Base-by-base conservation (phyloP, 30 jellyfish, hydroid and myxozoan genomes). In the Rhopilema esculentum region DNA sequence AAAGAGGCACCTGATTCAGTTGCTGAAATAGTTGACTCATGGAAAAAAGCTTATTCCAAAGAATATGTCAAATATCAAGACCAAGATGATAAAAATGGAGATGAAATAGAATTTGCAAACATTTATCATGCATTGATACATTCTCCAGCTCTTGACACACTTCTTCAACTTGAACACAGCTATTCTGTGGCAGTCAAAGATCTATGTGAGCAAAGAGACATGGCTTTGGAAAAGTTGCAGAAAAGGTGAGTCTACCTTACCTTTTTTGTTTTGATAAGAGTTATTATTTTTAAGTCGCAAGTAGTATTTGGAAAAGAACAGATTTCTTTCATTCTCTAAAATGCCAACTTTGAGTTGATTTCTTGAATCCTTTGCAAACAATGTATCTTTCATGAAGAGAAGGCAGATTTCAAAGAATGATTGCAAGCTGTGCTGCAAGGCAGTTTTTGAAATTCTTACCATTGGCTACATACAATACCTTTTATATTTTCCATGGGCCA, bases 91-190 rank as follows among this genome's bases (percentile, higher is more conserved):
- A 77, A 62, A 24, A 33, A 66, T 73, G 86, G 65, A 29, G 92
- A 78, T 66, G 94, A 87, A 22, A 73, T 64, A 80, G 96, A 88
- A 18, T 94, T 95, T 86, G 70, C 98, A 57, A 88, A 80, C 66
- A 77, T 94, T 72, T 94, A 94, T 75, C 97, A 94, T 81, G 84
- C 94, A 8, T 65, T 94, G 67, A 94, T 94, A 32, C 98, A 94
- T 67, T 94, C 98, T 0, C 98, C 98, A 30, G 98, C 98, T 0
- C 77, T 94, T n/a, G 98, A 94, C 25, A 81, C 96, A 17, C 88
- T 94, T 30, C 74, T 94, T 16, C 97, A 88, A 65, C 81, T 94
- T 21, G 98, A 94, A 66, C 97, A 94, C 77, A 85, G 92, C 57
- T 94, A 83, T 76, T 87, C 97, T 24, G 91, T 89, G 8, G 97